These are phyloP conservation scores for Drosophila algonquin DNA, from an alignment of 2,888 invertebrate genomes.

Conservation along the genomic window DNA sequence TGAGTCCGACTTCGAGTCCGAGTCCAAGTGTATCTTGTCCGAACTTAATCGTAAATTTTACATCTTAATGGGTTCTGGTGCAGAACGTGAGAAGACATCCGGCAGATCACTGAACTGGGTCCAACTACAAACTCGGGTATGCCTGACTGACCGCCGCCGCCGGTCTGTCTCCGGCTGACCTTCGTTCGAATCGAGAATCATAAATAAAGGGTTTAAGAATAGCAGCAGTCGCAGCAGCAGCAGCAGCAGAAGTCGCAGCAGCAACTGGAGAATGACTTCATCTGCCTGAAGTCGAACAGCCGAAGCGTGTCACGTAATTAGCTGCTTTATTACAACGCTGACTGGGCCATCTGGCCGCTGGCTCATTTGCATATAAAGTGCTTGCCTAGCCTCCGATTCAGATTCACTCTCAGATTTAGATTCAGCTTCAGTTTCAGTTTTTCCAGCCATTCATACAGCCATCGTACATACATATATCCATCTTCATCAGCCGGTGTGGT, in stretches of 20 bases:
- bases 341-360: conserved; percentile 36
- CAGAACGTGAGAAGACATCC: conserved; percentile 57
- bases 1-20: background rate
- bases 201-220: conserved; percentile 59
- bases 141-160: background rate
- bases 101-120: conserved; percentile 61
- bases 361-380: conserved; percentile 68
- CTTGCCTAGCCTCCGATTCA: conserved; percentile 38
- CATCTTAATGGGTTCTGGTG: conserved; percentile 68
- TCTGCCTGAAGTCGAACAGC: conserved; percentile 57
- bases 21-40: background rate
- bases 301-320: conserved; percentile 77
- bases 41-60: conserved; percentile 69
- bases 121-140: conserved; percentile 22
- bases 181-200: conserved; percentile 58
- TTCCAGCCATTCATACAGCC: conserved; percentile 14
- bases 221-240: conserved; percentile 9
- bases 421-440: conserved; percentile 21
- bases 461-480: conserved; percentile 13
- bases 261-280: conserved; percentile 61
- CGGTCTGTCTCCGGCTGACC: conserved; percentile 36
- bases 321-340: conserved; percentile 58
- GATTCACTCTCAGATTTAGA: conserved; percentile 8
- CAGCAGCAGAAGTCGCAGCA: background rate
- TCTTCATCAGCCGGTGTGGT: conserved; percentile 26